phyloP scores from a whole-genome alignment of 2,113 vertebrate genomes.

The Daphoenositta chrysoptera region DNA sequence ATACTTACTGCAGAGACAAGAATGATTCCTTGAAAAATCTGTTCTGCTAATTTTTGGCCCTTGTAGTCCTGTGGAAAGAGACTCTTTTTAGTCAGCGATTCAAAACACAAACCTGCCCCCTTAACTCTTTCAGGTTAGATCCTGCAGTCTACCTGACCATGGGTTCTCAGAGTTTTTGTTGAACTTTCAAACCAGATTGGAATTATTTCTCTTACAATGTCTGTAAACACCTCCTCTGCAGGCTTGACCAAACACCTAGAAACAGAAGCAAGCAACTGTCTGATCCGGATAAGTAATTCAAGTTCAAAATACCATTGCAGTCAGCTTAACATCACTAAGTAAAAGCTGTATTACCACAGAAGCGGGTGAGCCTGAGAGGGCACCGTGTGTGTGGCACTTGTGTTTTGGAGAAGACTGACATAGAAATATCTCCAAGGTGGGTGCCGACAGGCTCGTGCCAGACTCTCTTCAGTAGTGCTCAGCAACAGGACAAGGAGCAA shows the following conservation, averaged over 20 bases:
- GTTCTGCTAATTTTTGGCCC: conserved; percentile 95
- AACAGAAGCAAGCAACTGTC: not conserved
- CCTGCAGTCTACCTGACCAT: not conserved
- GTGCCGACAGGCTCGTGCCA: not conserved
- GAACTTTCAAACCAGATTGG: not conserved
- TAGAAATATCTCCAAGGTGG: not conserved
- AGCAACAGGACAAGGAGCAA: not conserved
- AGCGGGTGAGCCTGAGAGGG: not conserved
- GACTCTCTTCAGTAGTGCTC: not conserved
- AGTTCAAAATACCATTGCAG: not conserved
- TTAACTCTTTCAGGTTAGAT: not conserved
- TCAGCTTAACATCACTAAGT: not conserved
- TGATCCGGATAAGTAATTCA: not conserved
- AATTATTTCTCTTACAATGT: not conserved
- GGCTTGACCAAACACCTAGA: not conserved
- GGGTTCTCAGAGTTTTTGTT: not conserved
- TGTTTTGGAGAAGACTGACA: not conserved
- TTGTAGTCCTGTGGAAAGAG: conserved; percentile 86
- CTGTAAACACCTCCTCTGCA: not conserved
- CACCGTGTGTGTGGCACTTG: fast-evolving
- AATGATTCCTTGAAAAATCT: conserved; percentile 96
- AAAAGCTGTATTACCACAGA: not conserved
- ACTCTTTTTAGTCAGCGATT: not conserved
- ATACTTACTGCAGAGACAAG: conserved; percentile 90
- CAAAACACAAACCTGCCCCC: not conserved